These are phyloP conservation scores for Paracyprichromis sp. DNA, from an alignment of 2,113 vertebrate species.

Conservation along the genomic window DNA sequence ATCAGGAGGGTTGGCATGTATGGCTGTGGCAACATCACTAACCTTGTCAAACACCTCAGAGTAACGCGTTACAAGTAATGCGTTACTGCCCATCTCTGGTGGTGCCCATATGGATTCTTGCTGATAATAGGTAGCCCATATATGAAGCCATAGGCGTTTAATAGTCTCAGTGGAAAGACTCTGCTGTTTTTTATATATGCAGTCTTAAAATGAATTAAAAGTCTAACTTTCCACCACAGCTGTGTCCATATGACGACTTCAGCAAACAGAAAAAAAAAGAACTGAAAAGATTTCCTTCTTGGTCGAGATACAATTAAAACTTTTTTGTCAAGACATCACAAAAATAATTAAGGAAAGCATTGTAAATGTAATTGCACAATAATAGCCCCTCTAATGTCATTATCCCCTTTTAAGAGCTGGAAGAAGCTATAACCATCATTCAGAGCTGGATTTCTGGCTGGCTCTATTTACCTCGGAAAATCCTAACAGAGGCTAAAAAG, in stretches of 20 bases:
- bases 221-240: not conserved
- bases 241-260: not conserved
- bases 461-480: slow-evolving; percentile 1
- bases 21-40: no score
- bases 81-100: not conserved
- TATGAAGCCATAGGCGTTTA: not conserved
- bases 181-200: not conserved
- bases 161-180: not conserved
- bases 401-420: not conserved
- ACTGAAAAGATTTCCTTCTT: not conserved
- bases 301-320: not conserved
- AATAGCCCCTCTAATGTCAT: not conserved
- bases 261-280: not conserved
- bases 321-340: not conserved
- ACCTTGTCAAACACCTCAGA: no score
- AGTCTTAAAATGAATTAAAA: not conserved
- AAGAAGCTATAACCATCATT: not conserved
- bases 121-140: not conserved
- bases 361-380: not conserved
- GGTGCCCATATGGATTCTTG: not conserved
- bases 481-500: not conserved
- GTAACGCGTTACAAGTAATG: no score
- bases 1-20: no score
- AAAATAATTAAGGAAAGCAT: not conserved
- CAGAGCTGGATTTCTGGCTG: not conserved